Conservation (phyloP, 1,140 invertebrate genomes). For the Trichonephila inaurata region DNA sequence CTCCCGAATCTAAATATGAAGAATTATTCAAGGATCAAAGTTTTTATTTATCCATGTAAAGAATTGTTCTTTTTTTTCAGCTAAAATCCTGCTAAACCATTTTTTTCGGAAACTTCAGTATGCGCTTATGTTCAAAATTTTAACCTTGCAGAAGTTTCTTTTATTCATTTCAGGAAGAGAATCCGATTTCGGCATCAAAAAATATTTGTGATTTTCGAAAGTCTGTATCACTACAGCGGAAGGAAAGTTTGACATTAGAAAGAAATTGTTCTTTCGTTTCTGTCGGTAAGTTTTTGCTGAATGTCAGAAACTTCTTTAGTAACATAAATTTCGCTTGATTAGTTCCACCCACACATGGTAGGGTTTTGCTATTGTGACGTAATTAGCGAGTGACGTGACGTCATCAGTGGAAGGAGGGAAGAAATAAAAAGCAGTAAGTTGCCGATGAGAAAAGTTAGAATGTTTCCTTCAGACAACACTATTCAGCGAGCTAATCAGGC, state of each 20-base stretch:
- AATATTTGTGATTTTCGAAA: background rate
- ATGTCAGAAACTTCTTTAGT: background rate
- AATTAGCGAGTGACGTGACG: conserved; percentile 58
- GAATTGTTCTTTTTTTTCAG: background rate
- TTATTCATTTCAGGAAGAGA: background rate
- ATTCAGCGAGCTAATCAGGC: background rate
- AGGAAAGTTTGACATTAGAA: background rate
- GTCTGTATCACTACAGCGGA: background rate
- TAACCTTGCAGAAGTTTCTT: background rate
- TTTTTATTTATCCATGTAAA: conserved; percentile 19
- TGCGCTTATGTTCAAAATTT: background rate
- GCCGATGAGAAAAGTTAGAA: background rate
- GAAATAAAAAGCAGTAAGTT: background rate
- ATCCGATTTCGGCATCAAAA: background rate
- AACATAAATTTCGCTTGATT: conserved; percentile 51
- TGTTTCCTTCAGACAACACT: background rate
- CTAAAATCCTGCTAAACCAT: background rate
- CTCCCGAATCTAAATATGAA: background rate
- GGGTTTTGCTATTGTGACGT: conserved; percentile 18
- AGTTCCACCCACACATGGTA: conserved; percentile 41
- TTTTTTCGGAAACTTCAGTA: background rate
- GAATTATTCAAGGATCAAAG: background rate
- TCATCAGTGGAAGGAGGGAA: background rate
- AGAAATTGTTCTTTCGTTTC: background rate
- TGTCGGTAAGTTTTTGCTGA: conserved; percentile 9